These are phyloP conservation scores for Pteropus alecto DNA, from an alignment of 2,113 vertebrate species.

Conservation along the genomic window DNA sequence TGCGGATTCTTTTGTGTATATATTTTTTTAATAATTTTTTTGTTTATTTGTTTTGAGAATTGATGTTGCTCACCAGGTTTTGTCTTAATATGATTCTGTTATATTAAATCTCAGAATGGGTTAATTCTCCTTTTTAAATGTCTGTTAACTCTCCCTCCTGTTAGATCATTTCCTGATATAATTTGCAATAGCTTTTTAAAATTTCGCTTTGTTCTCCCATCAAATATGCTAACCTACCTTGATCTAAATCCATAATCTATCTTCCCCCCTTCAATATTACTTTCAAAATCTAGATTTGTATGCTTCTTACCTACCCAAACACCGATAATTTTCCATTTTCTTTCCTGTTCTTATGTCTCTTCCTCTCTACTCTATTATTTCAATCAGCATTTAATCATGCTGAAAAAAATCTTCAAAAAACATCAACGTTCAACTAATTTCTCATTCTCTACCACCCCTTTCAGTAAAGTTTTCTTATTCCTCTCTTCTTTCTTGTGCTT, in stretches of 20 bases:
- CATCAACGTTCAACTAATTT: neutral
- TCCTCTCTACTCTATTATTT: neutral
- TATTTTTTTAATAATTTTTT: neutral
- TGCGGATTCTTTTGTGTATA: neutral
- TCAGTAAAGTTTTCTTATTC: neutral
- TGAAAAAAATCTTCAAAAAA: neutral
- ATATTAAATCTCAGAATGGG: neutral
- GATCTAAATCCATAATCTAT: neutral
- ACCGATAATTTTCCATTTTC: neutral
- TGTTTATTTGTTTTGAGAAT: neutral
- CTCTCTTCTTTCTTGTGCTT: neutral
- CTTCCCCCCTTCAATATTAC: neutral
- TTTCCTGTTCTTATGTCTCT: neutral
- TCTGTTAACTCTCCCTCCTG: neutral
- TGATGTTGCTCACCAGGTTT: neutral
- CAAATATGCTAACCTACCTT: neutral
- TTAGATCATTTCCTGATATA: neutral
- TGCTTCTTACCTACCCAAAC: neutral
- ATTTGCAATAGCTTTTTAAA: neutral
- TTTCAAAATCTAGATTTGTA: neutral
- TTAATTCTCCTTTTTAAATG: neutral
- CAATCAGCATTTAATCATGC: neutral
- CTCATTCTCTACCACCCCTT: neutral
- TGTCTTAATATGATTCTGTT: neutral
- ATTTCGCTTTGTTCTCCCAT: neutral